Evolutionary conservation across 2,888 invertebrate genomes (phyloP), one percentile per base, ranked within the genome.

Genomic region (Leucophenga maculata): DNA sequence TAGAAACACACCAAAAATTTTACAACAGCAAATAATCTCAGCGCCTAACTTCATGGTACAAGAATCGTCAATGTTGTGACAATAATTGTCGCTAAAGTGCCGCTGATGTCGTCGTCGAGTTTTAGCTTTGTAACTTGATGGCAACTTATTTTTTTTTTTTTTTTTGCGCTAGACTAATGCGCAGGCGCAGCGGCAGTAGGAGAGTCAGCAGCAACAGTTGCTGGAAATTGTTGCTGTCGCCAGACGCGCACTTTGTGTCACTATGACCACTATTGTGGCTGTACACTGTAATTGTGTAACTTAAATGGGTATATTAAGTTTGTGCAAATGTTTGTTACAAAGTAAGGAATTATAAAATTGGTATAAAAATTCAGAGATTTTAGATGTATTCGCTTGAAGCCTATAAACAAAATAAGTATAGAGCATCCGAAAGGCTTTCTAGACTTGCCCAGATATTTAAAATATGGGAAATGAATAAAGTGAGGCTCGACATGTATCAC

Each of bases 11-110:
- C 11, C 39, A 39, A 39, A 39, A 39, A 1, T 8, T 39, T 39
- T 39, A 39, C 39, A 39, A 39, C 39, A 39, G 39, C 39, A 39
- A 39, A 39, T 8, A 39, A 39, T 39, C 39, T 39, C 39, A 39
- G 39, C 11, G 3, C 11, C 8, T 11, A 39, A 74, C 73, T 73
- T 76, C 71, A 39, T 66, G n/a, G n/a, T n/a, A 69, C 65, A 69
- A 72, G 73, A 75, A 67, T 76, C 73, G 73, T 67, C 68, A 67
- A 71, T 78, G 80, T 80, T 71, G 77, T 72, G 77, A 80, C 80
- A 80, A 80, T 80, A 81, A 80, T 82, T 80, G 82, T 74, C 69
- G 73, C 77, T 80, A 72, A 79, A 74, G 74, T 73, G 72, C 75
- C 69, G 73, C 70, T 13, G 50, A 32, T 6, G 31, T 52, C 22